Base-by-base conservation (phyloP, 2,888 invertebrate genomes). In the Tetragonula carbonaria region DNA sequence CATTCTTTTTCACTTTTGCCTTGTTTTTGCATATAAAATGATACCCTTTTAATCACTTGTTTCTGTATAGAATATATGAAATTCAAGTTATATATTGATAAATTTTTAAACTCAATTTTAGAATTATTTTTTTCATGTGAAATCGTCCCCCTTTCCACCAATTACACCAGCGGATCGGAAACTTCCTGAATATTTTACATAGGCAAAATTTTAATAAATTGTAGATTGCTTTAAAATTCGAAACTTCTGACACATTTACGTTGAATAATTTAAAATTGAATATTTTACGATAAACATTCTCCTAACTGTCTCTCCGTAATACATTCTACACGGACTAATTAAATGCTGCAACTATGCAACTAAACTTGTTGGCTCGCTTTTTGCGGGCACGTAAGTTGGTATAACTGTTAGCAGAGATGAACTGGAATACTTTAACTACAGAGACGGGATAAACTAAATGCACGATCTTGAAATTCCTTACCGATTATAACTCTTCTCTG, bases 401-500 rank as follows among this genome's bases (percentile, higher is more conserved):
- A 71, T 70, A 74, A 59, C 50, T 45, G 55, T 75, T 62, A 72
- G 62, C 67, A 11, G 66, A 50, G 28, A 70, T 28, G 50, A 80
- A 50, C 71, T 38, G 71, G 70, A 74, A 82, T 62, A 57, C 55
- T 74, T 65, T 66, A 78, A 68, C 78, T 66, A 71, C 67, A 53
- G 68, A 66, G 57, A n/a, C 65, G 14, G 70, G 76, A 79, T 73
- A 79, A 76, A 85, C 73, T 75, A 65, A 85, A 74, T 62, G 70
- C 73, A 55, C 83, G 73, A 82, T 83, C 76, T 74, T 70, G 83
- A 83, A 73, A 83, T 83, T 85, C 83, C 85, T 65, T 51, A 28
- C 38, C 72, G 85, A 83, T 83, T 85, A 85, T 79, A 85, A 79
- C 76, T 83, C 80, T 78, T 76, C 85, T 55, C 63, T 55, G 59